A percentile compares a stretch with the other conserved stretches of the same genome.
Evolutionary conservation across 1,140 invertebrate species (phyloP).

Genomic region (Nylanderia fulva): DNA sequence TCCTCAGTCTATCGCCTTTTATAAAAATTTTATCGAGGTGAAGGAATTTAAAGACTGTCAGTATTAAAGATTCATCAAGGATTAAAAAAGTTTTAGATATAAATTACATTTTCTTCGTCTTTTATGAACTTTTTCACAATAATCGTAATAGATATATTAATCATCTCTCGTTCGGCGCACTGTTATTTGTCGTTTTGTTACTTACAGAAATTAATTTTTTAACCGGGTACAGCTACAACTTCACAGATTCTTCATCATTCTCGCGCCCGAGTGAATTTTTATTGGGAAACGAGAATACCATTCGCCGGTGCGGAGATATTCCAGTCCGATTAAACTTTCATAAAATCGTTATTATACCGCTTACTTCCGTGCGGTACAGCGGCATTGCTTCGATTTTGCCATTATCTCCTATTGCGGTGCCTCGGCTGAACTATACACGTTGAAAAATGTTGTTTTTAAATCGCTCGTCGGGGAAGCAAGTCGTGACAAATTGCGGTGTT

Average conservation of each 20-base stretch:
- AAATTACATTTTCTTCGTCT: neutral
- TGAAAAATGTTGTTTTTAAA: slow-evolving; percentile 72
- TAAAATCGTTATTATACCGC: slow-evolving; percentile 46
- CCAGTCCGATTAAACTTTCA: slow-evolving; percentile 49
- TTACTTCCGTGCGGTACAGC: slow-evolving; percentile 42
- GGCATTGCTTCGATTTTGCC: slow-evolving; percentile 67
- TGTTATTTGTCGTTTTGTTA: neutral
- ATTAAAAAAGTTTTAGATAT: neutral
- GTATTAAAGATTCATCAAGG: neutral
- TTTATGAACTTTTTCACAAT: neutral
- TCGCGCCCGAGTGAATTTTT: neutral
- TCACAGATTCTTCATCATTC: neutral
- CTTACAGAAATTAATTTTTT: slow-evolving; percentile 7
- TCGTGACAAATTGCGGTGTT: slow-evolving; percentile 69
- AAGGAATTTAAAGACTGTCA: neutral
- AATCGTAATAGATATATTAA: neutral
- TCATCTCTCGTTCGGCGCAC: neutral
- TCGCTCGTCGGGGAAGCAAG: slow-evolving; percentile 44
- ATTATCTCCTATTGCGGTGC: slow-evolving; percentile 40
- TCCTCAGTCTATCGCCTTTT: neutral
- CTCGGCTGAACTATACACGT: slow-evolving; percentile 29
- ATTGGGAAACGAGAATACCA: neutral
- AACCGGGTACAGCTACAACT: neutral
- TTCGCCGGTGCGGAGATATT: slow-evolving; percentile 5
- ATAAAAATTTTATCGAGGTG: neutral